Base-by-base conservation (phyloP, 2,888 invertebrate species). In the Pharmacophagus antenor region DNA sequence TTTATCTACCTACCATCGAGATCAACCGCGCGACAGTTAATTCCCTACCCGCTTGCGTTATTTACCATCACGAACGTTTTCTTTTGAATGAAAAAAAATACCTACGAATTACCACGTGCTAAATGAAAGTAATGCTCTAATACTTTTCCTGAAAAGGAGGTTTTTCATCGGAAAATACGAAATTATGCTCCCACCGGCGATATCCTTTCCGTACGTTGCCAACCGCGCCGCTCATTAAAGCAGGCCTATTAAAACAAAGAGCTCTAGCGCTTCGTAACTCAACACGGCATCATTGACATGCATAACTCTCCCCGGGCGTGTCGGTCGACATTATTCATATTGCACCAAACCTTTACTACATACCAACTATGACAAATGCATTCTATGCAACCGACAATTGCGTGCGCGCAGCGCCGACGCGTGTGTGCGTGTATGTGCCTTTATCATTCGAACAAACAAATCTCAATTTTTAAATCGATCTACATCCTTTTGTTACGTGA, bases 281-380 rank as follows among this genome's bases (percentile, higher is more conserved):
- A 50, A 64, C 67, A 63, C 58, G 60, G 54, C 63, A 62, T 69
- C 71, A 79, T 77, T 80, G 79, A 70, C 75, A 81, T 80, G 82
- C 81, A 80, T 79, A 79, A 76, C 83, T 81, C 73, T 68, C 66
- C 56, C 62, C 72, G 63, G 71, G 73, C 72, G 77, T 70, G 75
- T 65, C 71, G 68, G 68, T 63, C 62, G 69, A 70, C 75, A 80
- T 79, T 80, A 80, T 79, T 79, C 81, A 80, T 79, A 74, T 69
- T 69, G 67, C 71, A 68, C 68, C 68, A 67, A 57, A 62, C 79
- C 78, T 76, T 74, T 65, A 69, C 69, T 67, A 76, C 77, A 76
- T 77, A 75, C 77, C 71, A 69, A 72, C 72, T 74, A 70, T 70
- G 72, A 74, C 75, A 70, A 73, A 74, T 67, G 72, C 72, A 69